phyloP scores from a whole-genome alignment of 2,113 vertebrate genomes.

The Lanius ludovicianus region DNA sequence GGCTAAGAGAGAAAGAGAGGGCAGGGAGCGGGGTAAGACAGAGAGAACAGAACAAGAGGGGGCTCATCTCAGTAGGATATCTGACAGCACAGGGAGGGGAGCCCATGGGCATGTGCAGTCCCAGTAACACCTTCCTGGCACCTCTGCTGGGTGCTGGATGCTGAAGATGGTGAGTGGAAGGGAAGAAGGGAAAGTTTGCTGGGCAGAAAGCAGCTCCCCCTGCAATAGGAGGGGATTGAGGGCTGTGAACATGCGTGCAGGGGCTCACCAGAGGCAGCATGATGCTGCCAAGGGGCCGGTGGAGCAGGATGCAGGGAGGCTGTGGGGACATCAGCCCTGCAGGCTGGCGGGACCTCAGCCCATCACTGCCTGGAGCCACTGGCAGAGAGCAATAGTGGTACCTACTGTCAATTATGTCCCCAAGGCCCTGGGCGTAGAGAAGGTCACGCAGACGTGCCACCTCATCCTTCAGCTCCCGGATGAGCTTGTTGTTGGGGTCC shows the following conservation, averaged over 20 bases:
- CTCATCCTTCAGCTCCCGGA: slow-evolving; percentile 96
- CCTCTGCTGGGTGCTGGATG: background rate
- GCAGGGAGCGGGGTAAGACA: slow-evolving; percentile 55
- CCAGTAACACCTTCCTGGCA: background rate
- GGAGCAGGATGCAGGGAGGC: background rate
- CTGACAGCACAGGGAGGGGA: background rate
- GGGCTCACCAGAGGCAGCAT: background rate
- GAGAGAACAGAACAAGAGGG: slow-evolving; percentile 74
- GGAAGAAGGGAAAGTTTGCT: background rate
- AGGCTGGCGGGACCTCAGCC: background rate
- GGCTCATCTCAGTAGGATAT: slow-evolving; percentile 53
- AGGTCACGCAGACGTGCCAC: slow-evolving; percentile 93
- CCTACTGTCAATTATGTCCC: slow-evolving; percentile 98
- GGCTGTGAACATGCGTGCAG: fast-evolving
- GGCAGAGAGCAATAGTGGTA: background rate
- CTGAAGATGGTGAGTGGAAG: background rate
- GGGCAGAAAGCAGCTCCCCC: background rate
- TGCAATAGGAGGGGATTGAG: background rate
- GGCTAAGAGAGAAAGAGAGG: slow-evolving; percentile 73
- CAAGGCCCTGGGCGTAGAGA: slow-evolving; percentile 89
- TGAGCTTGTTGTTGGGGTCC: slow-evolving; percentile 95
- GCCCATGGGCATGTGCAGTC: background rate
- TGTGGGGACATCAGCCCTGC: background rate
- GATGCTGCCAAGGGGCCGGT: background rate
- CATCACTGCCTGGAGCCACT: background rate